Conservation (phyloP, 2,888 invertebrate species). For the Dryomyza anilis region DNA sequence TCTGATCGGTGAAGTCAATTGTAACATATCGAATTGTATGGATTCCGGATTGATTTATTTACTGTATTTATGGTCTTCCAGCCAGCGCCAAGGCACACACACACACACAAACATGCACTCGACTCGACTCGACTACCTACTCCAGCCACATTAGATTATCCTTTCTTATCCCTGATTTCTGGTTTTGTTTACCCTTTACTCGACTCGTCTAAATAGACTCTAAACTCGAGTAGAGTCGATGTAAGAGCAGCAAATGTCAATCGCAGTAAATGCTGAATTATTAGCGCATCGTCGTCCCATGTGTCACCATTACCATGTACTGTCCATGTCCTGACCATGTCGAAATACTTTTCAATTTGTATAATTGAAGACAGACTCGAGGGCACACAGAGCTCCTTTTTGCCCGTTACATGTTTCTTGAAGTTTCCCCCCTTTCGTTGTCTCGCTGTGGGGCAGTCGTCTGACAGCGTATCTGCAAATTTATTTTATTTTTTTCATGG, state of each 20-base stretch:
- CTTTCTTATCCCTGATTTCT: slow-evolving; percentile 59
- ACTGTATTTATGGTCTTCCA: slow-evolving; percentile 57
- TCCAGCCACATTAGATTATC: slow-evolving; percentile 56
- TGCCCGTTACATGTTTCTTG: too few relatives aligned
- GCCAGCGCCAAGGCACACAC: slow-evolving; percentile 12
- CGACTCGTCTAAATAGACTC: not conserved
- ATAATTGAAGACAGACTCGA: too few relatives aligned
- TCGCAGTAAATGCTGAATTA: not conserved
- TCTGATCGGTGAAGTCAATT: slow-evolving; percentile 59
- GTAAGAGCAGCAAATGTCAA: not conserved
- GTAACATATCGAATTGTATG: slow-evolving; percentile 60
- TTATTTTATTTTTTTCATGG: too few relatives aligned
- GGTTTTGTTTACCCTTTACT: slow-evolving; percentile 53
- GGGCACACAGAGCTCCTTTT: too few relatives aligned
- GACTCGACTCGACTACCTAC: slow-evolving; percentile 39
- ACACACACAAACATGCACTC: slow-evolving; percentile 16
- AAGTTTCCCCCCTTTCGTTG: too few relatives aligned
- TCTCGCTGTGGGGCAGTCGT: slow-evolving; percentile 3
- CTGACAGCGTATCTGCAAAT: too few relatives aligned
- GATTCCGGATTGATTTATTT: slow-evolving; percentile 61
- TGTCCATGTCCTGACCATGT: too few relatives aligned
- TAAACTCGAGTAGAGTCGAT: not conserved
- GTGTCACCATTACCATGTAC: too few relatives aligned
- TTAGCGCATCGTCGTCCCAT: too few relatives aligned
- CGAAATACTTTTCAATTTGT: too few relatives aligned